phyloP scores from a whole-genome alignment of 2,797 vertebrate genomes.

The Iguana delicatissima region DNA sequence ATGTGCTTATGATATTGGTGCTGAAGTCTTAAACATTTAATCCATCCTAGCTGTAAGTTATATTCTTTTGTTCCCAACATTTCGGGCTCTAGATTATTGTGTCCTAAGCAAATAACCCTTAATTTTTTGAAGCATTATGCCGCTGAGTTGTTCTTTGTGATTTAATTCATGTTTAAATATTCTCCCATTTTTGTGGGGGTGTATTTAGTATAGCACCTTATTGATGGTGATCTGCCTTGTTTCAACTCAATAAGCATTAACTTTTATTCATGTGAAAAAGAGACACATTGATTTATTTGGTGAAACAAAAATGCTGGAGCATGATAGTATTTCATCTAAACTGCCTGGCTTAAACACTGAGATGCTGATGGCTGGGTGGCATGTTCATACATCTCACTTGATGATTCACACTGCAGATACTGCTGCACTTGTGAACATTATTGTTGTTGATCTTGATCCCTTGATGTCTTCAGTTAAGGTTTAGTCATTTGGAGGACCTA shows the following conservation, averaged over 20 bases:
- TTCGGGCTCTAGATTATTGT: neutral
- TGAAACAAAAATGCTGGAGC: neutral
- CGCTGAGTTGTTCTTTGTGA: conserved; percentile 14
- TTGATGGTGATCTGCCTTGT: conserved; percentile 56
- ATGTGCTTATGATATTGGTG: neutral
- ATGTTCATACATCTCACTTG: neutral
- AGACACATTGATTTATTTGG: conserved; percentile 35
- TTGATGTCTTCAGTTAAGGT: neutral
- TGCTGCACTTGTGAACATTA: neutral
- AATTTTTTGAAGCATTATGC: neutral
- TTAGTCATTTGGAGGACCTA: neutral
- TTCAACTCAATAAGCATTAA: conserved; percentile 57
- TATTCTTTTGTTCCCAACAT: neutral
- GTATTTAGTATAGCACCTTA: conserved; percentile 43
- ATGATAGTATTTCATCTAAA: conserved; percentile 11
- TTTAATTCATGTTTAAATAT: neutral
- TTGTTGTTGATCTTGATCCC: neutral
- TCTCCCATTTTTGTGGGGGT: neutral
- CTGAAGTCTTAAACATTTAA: neutral
- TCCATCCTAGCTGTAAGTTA: neutral
- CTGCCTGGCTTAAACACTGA: conserved; percentile 44
- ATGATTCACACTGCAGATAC: neutral
- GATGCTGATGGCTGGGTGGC: neutral
- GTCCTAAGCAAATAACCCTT: neutral
- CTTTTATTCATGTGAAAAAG: conserved; percentile 35